phyloP scores from a whole-genome alignment of 2,888 invertebrate genomes.

The Cataglyphis livida region DNA sequence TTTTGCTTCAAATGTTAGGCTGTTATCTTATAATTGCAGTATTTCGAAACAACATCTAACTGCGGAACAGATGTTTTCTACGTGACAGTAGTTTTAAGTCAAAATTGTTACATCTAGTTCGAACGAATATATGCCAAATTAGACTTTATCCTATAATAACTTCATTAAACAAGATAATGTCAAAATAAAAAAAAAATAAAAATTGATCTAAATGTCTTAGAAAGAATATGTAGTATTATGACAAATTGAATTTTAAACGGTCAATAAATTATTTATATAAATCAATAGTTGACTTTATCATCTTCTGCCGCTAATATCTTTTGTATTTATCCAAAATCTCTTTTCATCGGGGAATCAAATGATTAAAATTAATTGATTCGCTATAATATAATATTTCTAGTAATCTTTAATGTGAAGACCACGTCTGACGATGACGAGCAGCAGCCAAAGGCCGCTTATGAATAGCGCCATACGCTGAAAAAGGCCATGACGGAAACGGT shows the following conservation, averaged over 20 bases:
- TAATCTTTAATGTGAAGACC: not conserved
- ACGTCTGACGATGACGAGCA: constrained; percentile 4
- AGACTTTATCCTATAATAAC: not conserved
- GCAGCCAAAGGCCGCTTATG: constrained; percentile 22
- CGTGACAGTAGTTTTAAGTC: constrained; percentile 44
- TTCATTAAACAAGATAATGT: constrained; percentile 6
- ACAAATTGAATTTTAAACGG: not conserved
- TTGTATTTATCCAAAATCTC: not conserved
- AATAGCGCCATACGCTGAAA: constrained; percentile 27
- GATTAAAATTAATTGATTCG: not conserved
- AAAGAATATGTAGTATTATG: not conserved
- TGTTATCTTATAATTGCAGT: constrained; percentile 59
- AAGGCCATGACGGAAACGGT: constrained; percentile 18
- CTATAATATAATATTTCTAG: not conserved
- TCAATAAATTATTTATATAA: not conserved
- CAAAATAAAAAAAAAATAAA: not conserved
- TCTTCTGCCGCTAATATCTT: not conserved
- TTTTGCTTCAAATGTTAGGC: constrained; percentile 61
- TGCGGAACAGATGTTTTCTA: constrained; percentile 57
- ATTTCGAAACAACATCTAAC: constrained; percentile 52
- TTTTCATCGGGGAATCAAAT: not conserved
- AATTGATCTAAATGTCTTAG: not conserved
- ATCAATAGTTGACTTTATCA: not conserved
- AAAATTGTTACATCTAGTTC: constrained; percentile 32
- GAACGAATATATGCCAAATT: constrained; percentile 25